Base-by-base conservation (phyloP, 1,140 invertebrate genomes). In the Aricia agestis region DNA sequence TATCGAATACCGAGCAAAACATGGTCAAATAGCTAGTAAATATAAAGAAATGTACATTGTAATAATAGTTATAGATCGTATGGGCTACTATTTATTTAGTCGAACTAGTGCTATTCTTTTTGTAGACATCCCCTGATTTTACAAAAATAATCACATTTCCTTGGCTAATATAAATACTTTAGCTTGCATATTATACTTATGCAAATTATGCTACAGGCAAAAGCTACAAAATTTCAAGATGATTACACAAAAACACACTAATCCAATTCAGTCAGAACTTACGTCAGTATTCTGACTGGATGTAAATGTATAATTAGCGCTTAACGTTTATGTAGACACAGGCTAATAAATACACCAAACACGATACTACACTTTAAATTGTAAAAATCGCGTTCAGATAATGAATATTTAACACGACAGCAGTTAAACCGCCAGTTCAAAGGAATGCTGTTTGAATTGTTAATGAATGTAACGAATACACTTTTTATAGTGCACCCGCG, bases 341-440 rank as follows among this genome's bases (percentile, higher is more conserved):
- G 13, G 45, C 13, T 52, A 52, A 52, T 52, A 52, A 52, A 13
- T 19, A 19, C 59, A 63, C 59, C 18, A 63, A 25, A 19, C 18
- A 63, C 59, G 19, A 19, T 25, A 19, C 59, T 63, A 63, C 10
- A 19, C 59, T 63, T 63, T 63, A 63, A 63, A 63, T 63, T 63
- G 59, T 63, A 19, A 63, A 63, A 63, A 19, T 63, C n/a, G 58
- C 18, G 18, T 59, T 63, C 10, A 63, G 59, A 19, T 19, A 63
- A 63, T 59, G 58, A 63, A 63, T 63, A 63, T 63, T 63, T 63
- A 11, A 19, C 18, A 63, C 18, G 9, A 11, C 45, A 15, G 45
- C 45, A 52, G 45, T 52, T 52, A 52, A 52, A 52, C 45, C 45
- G 11, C 36, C 36, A 4, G 45, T 52, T 52, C 45, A 52, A 52